Evolutionary conservation across 1,140 invertebrate genomes (phyloP), one percentile per base, ranked within the genome.

Genomic region (Cydia fagiglandana): DNA sequence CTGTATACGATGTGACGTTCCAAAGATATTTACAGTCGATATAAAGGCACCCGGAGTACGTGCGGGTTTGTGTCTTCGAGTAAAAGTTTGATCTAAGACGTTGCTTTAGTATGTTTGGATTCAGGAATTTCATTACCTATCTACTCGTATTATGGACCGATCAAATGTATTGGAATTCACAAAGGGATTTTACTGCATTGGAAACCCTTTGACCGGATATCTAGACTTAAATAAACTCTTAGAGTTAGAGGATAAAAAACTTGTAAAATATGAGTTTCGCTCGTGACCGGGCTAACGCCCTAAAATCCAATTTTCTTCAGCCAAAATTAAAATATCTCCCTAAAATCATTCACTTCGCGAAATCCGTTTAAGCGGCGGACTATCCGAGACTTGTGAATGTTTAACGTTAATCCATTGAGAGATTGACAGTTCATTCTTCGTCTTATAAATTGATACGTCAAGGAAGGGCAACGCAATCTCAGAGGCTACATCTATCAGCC

Each of bases 361-460:
- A 70, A 70, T n/a, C 66, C 34, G 34, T 41, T 70, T 70, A 70
- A 70, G 66, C 17, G 50, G 73, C 64, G 45, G 73, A 66, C 73
- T 73, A 56, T 41, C 64, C 66, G 74, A 74, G 75, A 73, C 66
- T 70, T 64, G 79, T 76, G 75, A 84, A 84, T 80, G 83, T 81
- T 84, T 73, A 84, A 86, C 86, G 79, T 75, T 90, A 88, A 88
- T 89, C 83, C 84, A 77, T 66, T 77, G 64, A 17, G 64, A 74
- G 84, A 85, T 82, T 85, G 89, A 88, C 89, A 89, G 87, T 86
- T 85, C 87, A 88, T 88, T 89, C 88, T 89, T 88, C 85, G 85
- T 87, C 88, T 90, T 90, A 91, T 91, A 91, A 90, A 91, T 91
- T 91, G 89, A 90, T 91, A 87, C 86, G 89, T 90, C 88, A 80